Conservation (phyloP, 2,888 invertebrate species). For the Noctua fimbriata region DNA sequence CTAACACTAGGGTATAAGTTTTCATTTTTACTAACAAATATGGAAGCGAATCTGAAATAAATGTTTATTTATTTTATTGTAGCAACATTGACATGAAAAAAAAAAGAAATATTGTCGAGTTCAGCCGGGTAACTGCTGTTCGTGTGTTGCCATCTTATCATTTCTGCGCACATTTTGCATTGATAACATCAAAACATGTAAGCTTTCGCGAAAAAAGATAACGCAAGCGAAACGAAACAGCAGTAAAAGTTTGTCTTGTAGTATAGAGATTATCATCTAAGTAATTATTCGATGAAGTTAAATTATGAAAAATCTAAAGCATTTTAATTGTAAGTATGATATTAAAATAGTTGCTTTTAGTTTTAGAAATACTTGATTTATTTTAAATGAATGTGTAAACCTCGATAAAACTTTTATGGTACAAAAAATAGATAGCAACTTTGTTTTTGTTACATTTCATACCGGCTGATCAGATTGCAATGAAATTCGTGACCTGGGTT, state of each 20-base stretch:
- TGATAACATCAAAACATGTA: constrained; percentile 9
- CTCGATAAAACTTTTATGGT: too few relatives aligned
- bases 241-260: constrained; percentile 14
- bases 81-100: neutral
- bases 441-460: too few relatives aligned
- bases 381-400: neutral
- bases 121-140: too few relatives aligned
- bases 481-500: too few relatives aligned
- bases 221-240: constrained; percentile 3
- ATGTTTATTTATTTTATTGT: too few relatives aligned
- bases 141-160: neutral
- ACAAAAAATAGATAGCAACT: too few relatives aligned
- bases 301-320: neutral
- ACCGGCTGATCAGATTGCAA: too few relatives aligned
- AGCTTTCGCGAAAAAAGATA: constrained; percentile 4
- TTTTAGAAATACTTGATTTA: neutral
- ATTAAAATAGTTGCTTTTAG: neutral
- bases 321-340: neutral
- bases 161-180: constrained; percentile 4
- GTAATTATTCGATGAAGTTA: neutral
- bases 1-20: too few relatives aligned
- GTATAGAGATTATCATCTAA: neutral
- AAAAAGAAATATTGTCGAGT: neutral
- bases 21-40: too few relatives aligned
- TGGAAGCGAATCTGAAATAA: too few relatives aligned